Conservation (phyloP, 2,797 vertebrate species). For the Mallotus villosus region DNA sequence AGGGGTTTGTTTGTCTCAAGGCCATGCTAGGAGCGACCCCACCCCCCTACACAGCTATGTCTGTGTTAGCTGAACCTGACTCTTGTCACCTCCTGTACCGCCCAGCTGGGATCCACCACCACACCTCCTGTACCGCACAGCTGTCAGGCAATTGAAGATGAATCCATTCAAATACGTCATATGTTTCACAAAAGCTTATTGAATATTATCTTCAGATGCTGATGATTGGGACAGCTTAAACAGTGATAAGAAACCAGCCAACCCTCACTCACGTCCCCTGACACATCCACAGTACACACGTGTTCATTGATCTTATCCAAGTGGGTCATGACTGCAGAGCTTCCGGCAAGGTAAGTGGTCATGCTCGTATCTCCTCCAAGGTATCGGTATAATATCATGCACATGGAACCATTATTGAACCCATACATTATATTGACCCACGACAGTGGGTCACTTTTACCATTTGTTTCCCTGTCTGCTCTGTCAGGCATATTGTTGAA, state of each 20-base stretch:
- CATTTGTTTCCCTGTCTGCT: too few species aligned
- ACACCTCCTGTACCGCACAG: neutral
- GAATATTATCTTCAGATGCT: too few species aligned
- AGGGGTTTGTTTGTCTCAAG: neutral
- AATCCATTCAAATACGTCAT: too few species aligned
- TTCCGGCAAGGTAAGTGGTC: neutral
- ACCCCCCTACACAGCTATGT: neutral
- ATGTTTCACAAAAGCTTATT: too few species aligned
- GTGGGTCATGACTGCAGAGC: neutral
- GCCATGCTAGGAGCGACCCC: neutral
- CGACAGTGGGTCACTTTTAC: too few species aligned
- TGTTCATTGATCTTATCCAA: conserved; percentile 7
- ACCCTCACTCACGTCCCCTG: too few species aligned
- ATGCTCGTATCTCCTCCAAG: neutral
- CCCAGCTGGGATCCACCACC: neutral
- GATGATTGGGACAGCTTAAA: too few species aligned
- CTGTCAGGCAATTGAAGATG: neutral
- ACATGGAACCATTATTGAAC: conserved; percentile 24
- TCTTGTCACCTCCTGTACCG: neutral
- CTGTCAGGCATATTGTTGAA: neutral
- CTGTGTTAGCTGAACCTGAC: neutral
- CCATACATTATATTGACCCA: neutral
- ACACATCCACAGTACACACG: neutral
- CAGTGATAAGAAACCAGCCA: too few species aligned
- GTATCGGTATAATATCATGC: conserved; percentile 21